A percentile compares a stretch with the other conserved stretches of the same genome.
phyloP scores from a whole-genome alignment of 2,797 vertebrate genomes.

The Octomys mimax region DNA sequence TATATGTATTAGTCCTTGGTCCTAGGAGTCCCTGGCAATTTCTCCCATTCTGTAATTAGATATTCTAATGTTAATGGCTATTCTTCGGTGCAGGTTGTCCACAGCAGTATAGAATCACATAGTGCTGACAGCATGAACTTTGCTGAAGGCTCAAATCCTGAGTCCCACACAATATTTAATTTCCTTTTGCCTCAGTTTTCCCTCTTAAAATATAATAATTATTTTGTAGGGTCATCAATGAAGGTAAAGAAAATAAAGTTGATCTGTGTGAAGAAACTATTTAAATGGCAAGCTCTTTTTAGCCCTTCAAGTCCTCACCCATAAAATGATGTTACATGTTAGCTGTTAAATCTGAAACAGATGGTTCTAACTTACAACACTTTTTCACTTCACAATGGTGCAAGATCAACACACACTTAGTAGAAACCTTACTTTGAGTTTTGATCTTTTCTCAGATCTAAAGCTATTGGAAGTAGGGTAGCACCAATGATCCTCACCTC shows the following conservation, averaged over 20 bases:
- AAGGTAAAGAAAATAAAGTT: neutral
- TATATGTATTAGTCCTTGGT: neutral
- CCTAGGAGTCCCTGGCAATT: neutral
- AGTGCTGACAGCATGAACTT: neutral
- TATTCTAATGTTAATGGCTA: neutral
- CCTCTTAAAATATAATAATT: neutral
- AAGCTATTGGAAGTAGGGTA: neutral
- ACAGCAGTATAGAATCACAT: accelerated
- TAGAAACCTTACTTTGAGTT: neutral
- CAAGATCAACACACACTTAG: neutral
- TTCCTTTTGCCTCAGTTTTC: neutral
- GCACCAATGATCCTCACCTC: neutral
- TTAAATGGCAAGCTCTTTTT: neutral
- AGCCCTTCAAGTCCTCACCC: neutral
- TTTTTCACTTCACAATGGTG: too few species aligned
- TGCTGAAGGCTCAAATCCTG: neutral
- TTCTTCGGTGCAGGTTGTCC: neutral
- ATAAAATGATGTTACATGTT: neutral
- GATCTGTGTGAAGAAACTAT: neutral
- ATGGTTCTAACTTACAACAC: neutral
- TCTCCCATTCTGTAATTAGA: neutral
- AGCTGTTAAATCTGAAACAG: neutral
- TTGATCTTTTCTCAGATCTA: neutral
- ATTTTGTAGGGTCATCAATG: neutral
- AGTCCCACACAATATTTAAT: neutral